Conservation (phyloP, 1,140 invertebrate genomes). For the Ctenoplectra terminalis region DNA sequence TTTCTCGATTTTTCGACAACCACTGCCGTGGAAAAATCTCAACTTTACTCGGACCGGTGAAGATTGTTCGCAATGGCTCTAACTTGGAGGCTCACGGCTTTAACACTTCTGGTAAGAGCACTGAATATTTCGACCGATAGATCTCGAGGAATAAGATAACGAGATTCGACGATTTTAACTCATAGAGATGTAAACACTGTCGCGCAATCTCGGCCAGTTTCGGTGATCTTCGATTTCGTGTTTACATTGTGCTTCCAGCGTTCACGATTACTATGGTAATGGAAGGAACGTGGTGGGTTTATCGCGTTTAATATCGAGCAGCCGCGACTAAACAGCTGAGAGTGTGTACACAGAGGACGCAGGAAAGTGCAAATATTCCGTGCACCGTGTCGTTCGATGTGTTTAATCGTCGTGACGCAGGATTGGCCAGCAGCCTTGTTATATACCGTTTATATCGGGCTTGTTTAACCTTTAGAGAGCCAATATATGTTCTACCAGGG, state of each 20-base stretch:
- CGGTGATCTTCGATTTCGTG: not conserved
- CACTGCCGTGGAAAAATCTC: too few relatives aligned
- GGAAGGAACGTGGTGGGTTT: not conserved
- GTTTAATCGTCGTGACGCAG: slow-evolving; percentile 12
- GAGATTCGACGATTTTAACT: not conserved
- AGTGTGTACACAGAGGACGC: not conserved
- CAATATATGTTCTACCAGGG: not conserved
- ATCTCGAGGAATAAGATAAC: not conserved
- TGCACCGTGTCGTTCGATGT: not conserved
- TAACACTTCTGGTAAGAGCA: slow-evolving; percentile 47
- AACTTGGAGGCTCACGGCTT: slow-evolving; percentile 13
- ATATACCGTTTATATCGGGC: not conserved
- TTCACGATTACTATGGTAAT: too few relatives aligned
- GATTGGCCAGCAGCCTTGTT: not conserved
- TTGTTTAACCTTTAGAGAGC: not conserved
- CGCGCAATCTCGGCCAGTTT: not conserved
- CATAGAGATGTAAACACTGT: not conserved
- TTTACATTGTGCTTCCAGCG: not conserved
- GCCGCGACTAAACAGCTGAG: too few relatives aligned
- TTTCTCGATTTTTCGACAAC: not conserved
- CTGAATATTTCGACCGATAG: not conserved
- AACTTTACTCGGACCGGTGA: not conserved
- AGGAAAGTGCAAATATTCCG: not conserved
- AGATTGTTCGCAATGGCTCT: slow-evolving; percentile 30
- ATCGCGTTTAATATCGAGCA: not conserved